Conservation (phyloP, 2,888 invertebrate genomes). For the Celastrina argiolus region DNA sequence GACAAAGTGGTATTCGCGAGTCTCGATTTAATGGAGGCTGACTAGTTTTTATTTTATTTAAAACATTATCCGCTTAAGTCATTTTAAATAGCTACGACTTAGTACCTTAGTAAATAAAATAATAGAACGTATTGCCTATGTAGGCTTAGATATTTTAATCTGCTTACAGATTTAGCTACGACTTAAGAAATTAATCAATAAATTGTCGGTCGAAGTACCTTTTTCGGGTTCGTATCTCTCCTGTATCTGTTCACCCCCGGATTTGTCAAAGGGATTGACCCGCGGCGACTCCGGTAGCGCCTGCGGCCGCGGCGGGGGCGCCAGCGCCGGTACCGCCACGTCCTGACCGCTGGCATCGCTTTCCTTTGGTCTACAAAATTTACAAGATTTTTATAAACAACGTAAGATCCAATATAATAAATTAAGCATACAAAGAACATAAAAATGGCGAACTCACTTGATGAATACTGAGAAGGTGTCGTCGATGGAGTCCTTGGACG, state of each 20-base stretch:
- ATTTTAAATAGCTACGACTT: too few relatives aligned
- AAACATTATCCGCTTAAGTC: too few relatives aligned
- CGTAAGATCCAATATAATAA: background rate
- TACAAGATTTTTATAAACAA: background rate
- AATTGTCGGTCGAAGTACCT: constrained; percentile 28
- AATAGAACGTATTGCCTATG: too few relatives aligned
- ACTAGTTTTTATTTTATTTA: too few relatives aligned
- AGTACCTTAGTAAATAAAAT: too few relatives aligned
- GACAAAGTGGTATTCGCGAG: too few relatives aligned
- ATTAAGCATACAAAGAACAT: background rate
- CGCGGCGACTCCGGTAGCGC: constrained; percentile 78
- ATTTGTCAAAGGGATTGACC: constrained; percentile 87
- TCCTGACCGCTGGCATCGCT: constrained; percentile 45
- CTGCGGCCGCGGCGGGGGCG: constrained; percentile 83
- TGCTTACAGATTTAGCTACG: too few relatives aligned
- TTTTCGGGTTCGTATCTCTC: constrained; percentile 27
- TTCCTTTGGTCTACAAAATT: constrained; percentile 73
- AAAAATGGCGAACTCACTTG: constrained; percentile 64
- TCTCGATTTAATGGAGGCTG: too few relatives aligned
- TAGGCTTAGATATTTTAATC: too few relatives aligned
- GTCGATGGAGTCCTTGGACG: constrained; percentile 87
- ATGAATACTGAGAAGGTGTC: constrained; percentile 90
- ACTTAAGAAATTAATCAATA: too few relatives aligned
- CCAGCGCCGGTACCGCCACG: constrained; percentile 81
- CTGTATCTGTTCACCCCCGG: constrained; percentile 60